Conservation (phyloP, 2,113 vertebrate genomes). For the Pionites leucogaster region DNA sequence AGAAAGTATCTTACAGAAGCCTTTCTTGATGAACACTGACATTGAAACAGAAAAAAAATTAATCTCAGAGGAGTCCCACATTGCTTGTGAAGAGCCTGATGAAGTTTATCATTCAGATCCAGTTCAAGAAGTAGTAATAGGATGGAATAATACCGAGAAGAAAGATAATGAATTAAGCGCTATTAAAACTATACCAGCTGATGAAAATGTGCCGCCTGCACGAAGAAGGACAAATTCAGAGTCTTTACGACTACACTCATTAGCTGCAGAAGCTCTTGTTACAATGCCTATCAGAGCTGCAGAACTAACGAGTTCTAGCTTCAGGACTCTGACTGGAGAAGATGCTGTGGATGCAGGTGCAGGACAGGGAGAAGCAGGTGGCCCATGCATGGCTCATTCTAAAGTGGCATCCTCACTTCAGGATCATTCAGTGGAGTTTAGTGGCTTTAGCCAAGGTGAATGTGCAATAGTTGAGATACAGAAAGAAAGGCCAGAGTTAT, state of each 20-base stretch:
- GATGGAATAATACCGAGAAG: constrained; percentile 74
- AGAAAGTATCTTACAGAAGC: constrained; percentile 80
- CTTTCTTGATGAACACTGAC: constrained; percentile 81
- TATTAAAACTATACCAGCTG: constrained; percentile 55
- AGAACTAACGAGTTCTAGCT: constrained; percentile 76
- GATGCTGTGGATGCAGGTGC: constrained; percentile 64
- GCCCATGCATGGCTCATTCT: constrained; percentile 27
- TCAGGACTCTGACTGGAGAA: constrained; percentile 67
- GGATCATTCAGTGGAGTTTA: constrained; percentile 56
- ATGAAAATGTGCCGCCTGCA: constrained; percentile 89
- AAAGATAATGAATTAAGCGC: constrained; percentile 65
- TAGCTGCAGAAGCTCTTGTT: constrained; percentile 94
- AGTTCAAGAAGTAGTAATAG: constrained; percentile 78
- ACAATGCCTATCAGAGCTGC: constrained; percentile 92
- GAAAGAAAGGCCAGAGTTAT: constrained; percentile 74
- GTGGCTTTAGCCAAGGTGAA: constrained; percentile 69
- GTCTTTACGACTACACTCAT: constrained; percentile 90
- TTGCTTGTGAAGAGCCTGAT: constrained; percentile 44
- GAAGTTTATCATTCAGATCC: constrained; percentile 58
- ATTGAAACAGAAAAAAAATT: constrained; percentile 74
- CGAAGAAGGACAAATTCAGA: constrained; percentile 94
- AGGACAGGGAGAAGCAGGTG: constrained; percentile 72
- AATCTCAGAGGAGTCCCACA: constrained; percentile 35
- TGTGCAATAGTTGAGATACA: constrained; percentile 77
- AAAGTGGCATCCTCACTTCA: constrained; percentile 68